phyloP scores from a whole-genome alignment of 2,888 invertebrate species.

The Stenichneumon culpator region DNA sequence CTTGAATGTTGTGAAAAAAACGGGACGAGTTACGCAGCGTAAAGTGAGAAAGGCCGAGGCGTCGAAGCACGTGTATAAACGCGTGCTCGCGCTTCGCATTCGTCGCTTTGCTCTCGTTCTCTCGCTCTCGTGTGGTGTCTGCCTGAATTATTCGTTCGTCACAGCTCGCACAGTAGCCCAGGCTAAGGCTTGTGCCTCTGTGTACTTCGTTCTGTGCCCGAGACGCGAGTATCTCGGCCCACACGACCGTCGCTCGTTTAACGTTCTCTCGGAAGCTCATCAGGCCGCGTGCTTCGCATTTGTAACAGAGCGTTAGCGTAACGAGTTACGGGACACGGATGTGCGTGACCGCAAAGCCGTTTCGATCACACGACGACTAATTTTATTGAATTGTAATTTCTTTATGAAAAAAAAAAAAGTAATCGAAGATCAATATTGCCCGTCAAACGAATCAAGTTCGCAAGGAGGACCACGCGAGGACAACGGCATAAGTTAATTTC shows the following conservation, averaged over 20 bases:
- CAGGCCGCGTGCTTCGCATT: conserved; percentile 39
- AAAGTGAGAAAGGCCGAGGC: conserved; percentile 14
- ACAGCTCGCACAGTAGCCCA: conserved; percentile 19
- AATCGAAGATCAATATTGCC: background rate
- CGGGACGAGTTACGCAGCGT: background rate
- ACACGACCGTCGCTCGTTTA: conserved; percentile 54
- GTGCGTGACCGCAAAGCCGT: conserved; percentile 46
- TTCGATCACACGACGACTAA: background rate
- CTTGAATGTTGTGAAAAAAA: conserved; percentile 30
- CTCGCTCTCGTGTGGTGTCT: conserved; percentile 13
- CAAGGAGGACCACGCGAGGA: too few species aligned
- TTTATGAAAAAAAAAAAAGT: background rate
- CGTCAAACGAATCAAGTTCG: too few species aligned
- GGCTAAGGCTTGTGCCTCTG: background rate
- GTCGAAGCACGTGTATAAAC: conserved; percentile 41
- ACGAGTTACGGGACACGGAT: conserved; percentile 57
- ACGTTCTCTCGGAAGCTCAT: conserved; percentile 41
- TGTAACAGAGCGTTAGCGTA: conserved; percentile 49
- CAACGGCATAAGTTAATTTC: too few species aligned
- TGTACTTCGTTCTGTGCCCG: conserved; percentile 34
- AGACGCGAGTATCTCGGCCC: conserved; percentile 47
- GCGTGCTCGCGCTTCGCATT: conserved; percentile 28
- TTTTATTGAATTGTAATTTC: background rate
- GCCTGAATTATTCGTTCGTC: conserved; percentile 49
- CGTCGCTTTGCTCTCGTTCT: conserved; percentile 17